Base-by-base conservation (phyloP, 2,888 invertebrate genomes). In the Xestia rhomboidea region DNA sequence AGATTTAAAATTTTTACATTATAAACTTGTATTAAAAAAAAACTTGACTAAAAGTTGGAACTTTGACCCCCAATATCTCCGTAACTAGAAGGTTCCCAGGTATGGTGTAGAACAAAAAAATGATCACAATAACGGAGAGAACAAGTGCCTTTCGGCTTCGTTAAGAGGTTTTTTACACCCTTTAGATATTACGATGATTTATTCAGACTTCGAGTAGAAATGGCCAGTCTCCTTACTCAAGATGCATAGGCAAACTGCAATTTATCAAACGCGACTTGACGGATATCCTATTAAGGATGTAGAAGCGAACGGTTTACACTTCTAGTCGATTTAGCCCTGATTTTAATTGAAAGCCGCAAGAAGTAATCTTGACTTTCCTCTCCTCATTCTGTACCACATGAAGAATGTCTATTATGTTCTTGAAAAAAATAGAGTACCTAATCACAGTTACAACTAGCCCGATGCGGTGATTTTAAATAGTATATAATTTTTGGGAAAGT, bases 231-330 rank as follows among this genome's bases (percentile, higher is more conserved):
- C 13, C 15, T 46, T 34, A 54, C 34, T 73, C n/a, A 73, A 57
- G 34, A 57, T 60, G 46, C 46, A n/a, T 21, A 24, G 5, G 44
- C 11, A 79, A 41, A 41, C 38, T 15, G 41, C 72, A 73, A 46
- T 62, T 11, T 24, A 51, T 27, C 27, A 49, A 49, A n/a, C n/a
- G 8, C n/a, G 15, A 68, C 62, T 51, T 62, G 41, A 44, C 24
- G n/a, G 41, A 15, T 44, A 15, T 51, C 34, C 41, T 68, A 60
- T 49, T 68, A n/a, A 27, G 41, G 41, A 75, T 75, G 41, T 49
- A 21, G 30, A 30, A 30, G 15, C n/a, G 15, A 66, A 30, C 15
- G 15, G 24, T 21, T 27, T 8, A 30, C 15, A 44, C 21, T 46
- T 64, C 3, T 4, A 24, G 10, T 21, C 34, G 21, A 18, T 1